phyloP scores from a whole-genome alignment of 1,140 invertebrate genomes.

The Mercenaria mercenaria region DNA sequence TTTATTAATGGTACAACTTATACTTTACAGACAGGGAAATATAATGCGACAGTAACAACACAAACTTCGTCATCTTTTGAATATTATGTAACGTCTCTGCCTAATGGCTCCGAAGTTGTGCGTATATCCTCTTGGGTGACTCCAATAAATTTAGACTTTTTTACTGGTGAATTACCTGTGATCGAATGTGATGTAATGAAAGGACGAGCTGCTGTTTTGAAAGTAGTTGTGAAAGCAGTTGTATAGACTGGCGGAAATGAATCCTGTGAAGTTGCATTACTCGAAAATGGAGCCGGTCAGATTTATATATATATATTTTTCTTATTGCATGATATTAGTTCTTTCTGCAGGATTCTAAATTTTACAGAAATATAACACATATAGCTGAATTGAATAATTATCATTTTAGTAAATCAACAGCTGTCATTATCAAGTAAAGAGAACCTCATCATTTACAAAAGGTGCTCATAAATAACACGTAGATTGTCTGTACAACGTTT shows the following conservation, averaged over 20 bases:
- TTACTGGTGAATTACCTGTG: neutral
- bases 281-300: slow-evolving; percentile 93
- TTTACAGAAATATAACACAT: no score
- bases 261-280: slow-evolving; percentile 81
- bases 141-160: neutral
- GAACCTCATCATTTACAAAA: no score
- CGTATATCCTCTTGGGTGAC: neutral
- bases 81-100: neutral
- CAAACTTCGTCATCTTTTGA: neutral
- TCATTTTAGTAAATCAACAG: no score
- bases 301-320: no score
- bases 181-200: slow-evolving; percentile 24
- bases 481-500: no score
- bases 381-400: no score
- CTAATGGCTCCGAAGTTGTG: neutral
- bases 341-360: no score
- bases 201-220: slow-evolving; percentile 1
- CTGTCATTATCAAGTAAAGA: no score
- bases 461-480: no score
- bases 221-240: neutral
- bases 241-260: neutral
- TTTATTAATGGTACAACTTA: no score
- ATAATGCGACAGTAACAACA: neutral
- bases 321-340: no score
- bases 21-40: neutral